Evolutionary conservation across 92 coral and sea anemone species (phyloP).

Genomic region (Anthopleura xanthogrammica): DNA sequence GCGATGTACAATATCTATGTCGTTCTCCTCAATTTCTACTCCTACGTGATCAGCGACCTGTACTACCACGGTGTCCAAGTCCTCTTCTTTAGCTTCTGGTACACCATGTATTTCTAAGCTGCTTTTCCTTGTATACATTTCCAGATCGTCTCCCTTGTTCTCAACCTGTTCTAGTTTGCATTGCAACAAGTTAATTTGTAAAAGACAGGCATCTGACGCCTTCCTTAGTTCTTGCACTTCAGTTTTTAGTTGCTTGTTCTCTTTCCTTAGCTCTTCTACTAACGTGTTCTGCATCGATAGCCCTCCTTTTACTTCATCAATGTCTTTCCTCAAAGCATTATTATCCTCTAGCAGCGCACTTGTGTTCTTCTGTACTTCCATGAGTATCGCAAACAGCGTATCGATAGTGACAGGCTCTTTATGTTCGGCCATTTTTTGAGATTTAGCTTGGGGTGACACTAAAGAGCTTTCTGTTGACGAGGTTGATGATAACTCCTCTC

Average conservation of each 20-base stretch:
- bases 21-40: neutral
- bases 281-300: neutral
- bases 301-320: neutral
- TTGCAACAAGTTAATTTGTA: too few relatives aligned
- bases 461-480: neutral
- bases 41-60: neutral
- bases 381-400: neutral
- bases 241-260: neutral
- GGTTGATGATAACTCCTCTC: neutral
- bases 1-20: neutral
- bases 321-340: neutral
- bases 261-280: constrained; percentile 6
- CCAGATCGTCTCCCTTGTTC: neutral
- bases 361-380: constrained; percentile 10
- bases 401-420: neutral
- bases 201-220: too few relatives aligned
- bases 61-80: neutral
- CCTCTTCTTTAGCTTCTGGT: neutral
- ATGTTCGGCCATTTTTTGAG: constrained; percentile 2
- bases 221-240: too few relatives aligned
- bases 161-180: neutral
- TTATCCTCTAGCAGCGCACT: neutral
- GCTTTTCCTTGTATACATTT: constrained; percentile 14
- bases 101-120: constrained; percentile 7
- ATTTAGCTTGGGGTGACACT: constrained; percentile 8